These are phyloP conservation scores for Metacarcinus magister DNA, from an alignment of 2,888 invertebrate species.

Conservation along the genomic window DNA sequence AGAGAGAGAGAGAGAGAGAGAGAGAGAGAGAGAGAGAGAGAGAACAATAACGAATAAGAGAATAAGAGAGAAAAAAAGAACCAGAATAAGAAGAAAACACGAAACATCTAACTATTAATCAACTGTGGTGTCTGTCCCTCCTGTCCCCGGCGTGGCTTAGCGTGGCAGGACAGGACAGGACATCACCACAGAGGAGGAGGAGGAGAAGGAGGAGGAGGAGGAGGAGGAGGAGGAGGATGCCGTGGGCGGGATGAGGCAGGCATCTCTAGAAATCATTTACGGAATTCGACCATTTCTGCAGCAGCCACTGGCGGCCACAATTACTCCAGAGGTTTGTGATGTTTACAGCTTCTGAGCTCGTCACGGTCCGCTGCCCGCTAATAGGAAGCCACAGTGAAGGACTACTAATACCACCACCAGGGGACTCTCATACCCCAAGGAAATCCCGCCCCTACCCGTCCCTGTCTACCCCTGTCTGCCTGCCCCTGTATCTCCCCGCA, in stretches of 20 bases:
- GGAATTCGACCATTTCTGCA: not conserved
- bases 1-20: conserved; percentile 60
- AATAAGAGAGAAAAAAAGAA: too few species aligned
- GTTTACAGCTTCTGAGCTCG: not conserved
- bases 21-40: conserved; percentile 31
- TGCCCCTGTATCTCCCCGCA: not conserved
- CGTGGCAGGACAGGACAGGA: not conserved
- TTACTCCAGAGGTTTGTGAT: not conserved
- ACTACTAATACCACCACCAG: conserved; percentile 1
- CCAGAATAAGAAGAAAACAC: too few species aligned
- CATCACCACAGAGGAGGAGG: not conserved
- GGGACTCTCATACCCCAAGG: not conserved
- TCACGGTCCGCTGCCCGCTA: not conserved
- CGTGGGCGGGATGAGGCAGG: not conserved
- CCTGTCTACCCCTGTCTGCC: not conserved
- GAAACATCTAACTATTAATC: too few species aligned
- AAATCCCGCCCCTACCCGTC: not conserved
- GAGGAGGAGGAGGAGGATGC: not conserved
- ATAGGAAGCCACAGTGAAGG: not conserved
- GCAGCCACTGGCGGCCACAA: not conserved
- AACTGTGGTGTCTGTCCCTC: too few species aligned
- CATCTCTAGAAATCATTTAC: not conserved
- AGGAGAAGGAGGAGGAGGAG: too few species aligned
- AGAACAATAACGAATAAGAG: not conserved
- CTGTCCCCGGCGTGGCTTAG: not conserved